Evolutionary conservation across 2,113 vertebrate species (phyloP), one percentile per base, ranked within the genome.

Genomic region (Megaptera novaeangliae): DNA sequence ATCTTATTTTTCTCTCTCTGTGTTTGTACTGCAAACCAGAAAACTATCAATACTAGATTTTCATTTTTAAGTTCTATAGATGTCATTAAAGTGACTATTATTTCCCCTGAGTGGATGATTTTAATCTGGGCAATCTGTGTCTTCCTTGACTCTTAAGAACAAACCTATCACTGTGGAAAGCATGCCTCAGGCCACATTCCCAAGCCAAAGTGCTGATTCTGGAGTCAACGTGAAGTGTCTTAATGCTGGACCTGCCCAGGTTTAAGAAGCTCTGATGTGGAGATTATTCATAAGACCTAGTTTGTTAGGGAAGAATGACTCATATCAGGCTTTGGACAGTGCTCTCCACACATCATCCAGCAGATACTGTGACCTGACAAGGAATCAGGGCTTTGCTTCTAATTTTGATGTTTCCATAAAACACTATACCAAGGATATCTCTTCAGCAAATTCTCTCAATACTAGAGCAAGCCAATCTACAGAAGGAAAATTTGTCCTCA

Each of bases 281-380:
- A 74, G 17, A 66, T 17, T 25, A 49, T 78, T 41, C 66, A 13
- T 25, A 39, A 66, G 27, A 8, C 14, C 25, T 61, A 52, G 2
- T n/a, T 86, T 75, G 8, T 69, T 31, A 57, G 25, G 8, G 4
- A 44, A 9, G 7, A 96, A 59, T 75, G 8, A 46, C 18, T 3
- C 15, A 41, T 2, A 4, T n/a, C 4, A 3, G 21, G 6, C 39
- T 68, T 0, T 34, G 12, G 13, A 21, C 3, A n/a, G 3, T 36
- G 12, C 8, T 59, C 21, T 55, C 3, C 31, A 41, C 4, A 64
- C 1, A 39, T 13, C 23, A n/a, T 63, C 9, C 2, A 6, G 21
- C 12, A 64, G 49, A 94, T 69, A 15, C 18, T n/a, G 34, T n/a
- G 7, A 78, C 41, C 49, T 55, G 23, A 81, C n/a, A 44, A 83